Percentiles rank a stretch among this genome's conserved stretches.
Conservation (phyloP, 2,888 invertebrate genomes). For the Apamea sordens region DNA sequence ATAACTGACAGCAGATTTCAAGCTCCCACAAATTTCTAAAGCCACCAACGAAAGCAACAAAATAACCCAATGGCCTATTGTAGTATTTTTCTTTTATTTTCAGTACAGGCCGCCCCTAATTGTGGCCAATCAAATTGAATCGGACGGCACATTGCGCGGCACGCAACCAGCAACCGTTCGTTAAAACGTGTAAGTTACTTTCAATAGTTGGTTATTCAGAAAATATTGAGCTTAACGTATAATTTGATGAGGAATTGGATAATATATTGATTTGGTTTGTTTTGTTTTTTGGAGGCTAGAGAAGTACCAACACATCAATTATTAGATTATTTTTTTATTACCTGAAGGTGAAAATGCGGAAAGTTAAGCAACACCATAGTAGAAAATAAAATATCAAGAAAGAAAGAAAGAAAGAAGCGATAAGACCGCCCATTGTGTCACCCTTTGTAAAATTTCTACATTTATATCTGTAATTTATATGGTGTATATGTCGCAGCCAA, state of each 20-base stretch:
- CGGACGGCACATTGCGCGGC: constrained; percentile 58
- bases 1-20: background rate
- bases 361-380: too few species aligned
- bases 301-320: background rate
- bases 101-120: constrained; percentile 56
- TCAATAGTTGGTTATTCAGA: constrained; percentile 15
- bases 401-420: too few species aligned
- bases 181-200: constrained; percentile 53
- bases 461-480: too few species aligned
- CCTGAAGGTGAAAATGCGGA: background rate
- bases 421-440: too few species aligned
- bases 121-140: constrained; percentile 69
- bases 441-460: too few species aligned
- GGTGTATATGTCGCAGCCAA: too few species aligned
- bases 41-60: constrained; percentile 11
- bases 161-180: constrained; percentile 58
- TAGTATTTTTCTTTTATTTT: constrained; percentile 58
- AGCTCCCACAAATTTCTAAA: background rate
- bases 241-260: constrained; percentile 46
- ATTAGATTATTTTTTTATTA: too few species aligned
- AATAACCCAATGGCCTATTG: constrained; percentile 23
- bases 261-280: constrained; percentile 9
- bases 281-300: constrained; percentile 12
- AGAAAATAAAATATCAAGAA: too few species aligned
- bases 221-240: constrained; percentile 21